phyloP scores from a whole-genome alignment of 2,797 vertebrate species.

The Microctenopoma steveboyesi region DNA sequence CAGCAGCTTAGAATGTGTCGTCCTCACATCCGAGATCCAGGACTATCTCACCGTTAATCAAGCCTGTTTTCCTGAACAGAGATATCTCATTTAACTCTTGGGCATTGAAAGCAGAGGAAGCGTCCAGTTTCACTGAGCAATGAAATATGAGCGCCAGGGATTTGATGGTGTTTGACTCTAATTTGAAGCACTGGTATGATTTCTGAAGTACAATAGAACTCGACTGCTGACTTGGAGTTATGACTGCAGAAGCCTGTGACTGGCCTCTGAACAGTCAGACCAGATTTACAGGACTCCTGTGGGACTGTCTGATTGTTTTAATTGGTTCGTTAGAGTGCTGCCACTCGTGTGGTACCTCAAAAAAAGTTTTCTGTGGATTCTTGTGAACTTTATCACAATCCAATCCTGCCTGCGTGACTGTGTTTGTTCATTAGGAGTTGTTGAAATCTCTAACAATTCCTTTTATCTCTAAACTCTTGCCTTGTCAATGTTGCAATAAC shows the following conservation, averaged over 20 bases:
- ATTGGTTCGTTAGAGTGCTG: slow-evolving; percentile 34
- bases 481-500: slow-evolving; percentile 4
- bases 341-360: slow-evolving; percentile 11
- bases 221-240: slow-evolving; percentile 9
- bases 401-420: background rate
- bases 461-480: background rate
- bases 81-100: slow-evolving; percentile 46
- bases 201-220: slow-evolving; percentile 48
- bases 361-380: slow-evolving; percentile 11
- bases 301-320: slow-evolving; percentile 49
- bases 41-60: slow-evolving; percentile 65
- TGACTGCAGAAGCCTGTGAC: slow-evolving; percentile 36
- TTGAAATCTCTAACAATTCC: slow-evolving; percentile 1
- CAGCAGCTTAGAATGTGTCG: slow-evolving; percentile 28
- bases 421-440: slow-evolving; percentile 20
- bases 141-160: slow-evolving; percentile 40
- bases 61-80: slow-evolving; percentile 3
- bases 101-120: slow-evolving; percentile 26
- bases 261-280: slow-evolving; percentile 40
- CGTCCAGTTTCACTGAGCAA: slow-evolving; percentile 9
- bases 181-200: slow-evolving; percentile 57
- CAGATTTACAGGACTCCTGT: slow-evolving; percentile 38
- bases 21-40: slow-evolving; percentile 43
- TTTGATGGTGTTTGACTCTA: slow-evolving; percentile 51
- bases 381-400: slow-evolving; percentile 13